Percentiles rank a stretch among this genome's conserved stretches.
These are phyloP conservation scores for Brachyopa scutellaris DNA, from an alignment of 2,888 invertebrate genomes.

Conservation along the genomic window DNA sequence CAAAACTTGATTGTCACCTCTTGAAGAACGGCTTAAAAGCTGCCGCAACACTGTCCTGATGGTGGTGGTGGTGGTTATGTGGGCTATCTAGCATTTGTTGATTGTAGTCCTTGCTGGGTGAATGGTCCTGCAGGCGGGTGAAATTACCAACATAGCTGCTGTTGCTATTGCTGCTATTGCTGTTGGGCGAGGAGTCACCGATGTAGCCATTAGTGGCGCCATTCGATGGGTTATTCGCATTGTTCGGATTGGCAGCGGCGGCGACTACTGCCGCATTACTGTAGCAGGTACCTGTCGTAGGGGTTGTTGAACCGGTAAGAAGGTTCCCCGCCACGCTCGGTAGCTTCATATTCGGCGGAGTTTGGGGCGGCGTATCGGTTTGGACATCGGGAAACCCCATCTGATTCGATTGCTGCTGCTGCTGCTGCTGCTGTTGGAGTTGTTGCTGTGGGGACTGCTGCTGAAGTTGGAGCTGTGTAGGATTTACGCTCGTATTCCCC, in stretches of 20 bases:
- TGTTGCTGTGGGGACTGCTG: constrained; percentile 76
- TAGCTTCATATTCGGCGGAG: constrained; percentile 96
- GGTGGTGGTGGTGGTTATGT: constrained; percentile 56
- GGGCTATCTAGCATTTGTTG: constrained; percentile 75
- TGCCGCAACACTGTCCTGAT: constrained; percentile 67
- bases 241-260: constrained; percentile 69
- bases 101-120: constrained; percentile 77
- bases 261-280: constrained; percentile 75
- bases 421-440: constrained; percentile 75
- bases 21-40: constrained; percentile 95
- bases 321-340: constrained; percentile 90
- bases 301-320: constrained; percentile 85
- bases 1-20: constrained; percentile 84
- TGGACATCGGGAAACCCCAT: constrained; percentile 93
- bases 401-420: constrained; percentile 79
- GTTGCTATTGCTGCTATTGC: constrained; percentile 71
- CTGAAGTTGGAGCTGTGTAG: constrained; percentile 73
- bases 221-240: constrained; percentile 74
- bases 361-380: constrained; percentile 95
- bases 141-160: constrained; percentile 74
- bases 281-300: constrained; percentile 83
- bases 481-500: constrained; percentile 74
- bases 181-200: constrained; percentile 71
- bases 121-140: constrained; percentile 77
- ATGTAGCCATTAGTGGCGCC: constrained; percentile 71